Percentiles rank a stretch among this genome's conserved stretches.
phyloP scores from a whole-genome alignment of 1,140 invertebrate genomes.

The Subanguina moxae region DNA sequence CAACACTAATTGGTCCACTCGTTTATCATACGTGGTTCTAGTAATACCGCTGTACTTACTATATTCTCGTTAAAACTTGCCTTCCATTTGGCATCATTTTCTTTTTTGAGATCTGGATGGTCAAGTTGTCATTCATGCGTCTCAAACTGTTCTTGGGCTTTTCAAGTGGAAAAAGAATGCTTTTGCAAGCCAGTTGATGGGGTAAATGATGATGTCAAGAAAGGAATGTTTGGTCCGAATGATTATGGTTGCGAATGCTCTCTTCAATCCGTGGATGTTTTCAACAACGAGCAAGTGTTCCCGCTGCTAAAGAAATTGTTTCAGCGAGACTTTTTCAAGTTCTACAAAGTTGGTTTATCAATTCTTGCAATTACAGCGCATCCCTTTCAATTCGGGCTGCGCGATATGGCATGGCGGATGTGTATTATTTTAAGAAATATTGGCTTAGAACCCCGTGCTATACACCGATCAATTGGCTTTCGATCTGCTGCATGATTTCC shows the following conservation, averaged over 20 bases:
- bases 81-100: no score
- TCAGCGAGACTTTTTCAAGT: slow-evolving; percentile 87
- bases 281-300: slow-evolving; percentile 89
- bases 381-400: not conserved
- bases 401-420: no score
- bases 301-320: slow-evolving; percentile 81
- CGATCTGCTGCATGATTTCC: not conserved
- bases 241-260: slow-evolving; percentile 31
- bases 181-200: slow-evolving; percentile 24
- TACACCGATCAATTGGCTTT: slow-evolving; percentile 63
- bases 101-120: no score
- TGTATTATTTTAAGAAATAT: slow-evolving; percentile 70
- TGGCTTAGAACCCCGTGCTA: slow-evolving; percentile 79
- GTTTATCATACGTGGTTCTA: no score
- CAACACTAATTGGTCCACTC: no score
- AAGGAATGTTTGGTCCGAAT: no score
- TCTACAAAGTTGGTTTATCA: slow-evolving; percentile 73
- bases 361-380: not conserved
- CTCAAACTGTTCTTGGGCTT: not conserved
- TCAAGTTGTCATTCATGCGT: no score
- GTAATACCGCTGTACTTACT: no score
- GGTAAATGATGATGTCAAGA: slow-evolving; percentile 18
- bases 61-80: no score
- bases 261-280: slow-evolving; percentile 72
- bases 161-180: slow-evolving; percentile 14